A percentile compares a stretch with the other conserved stretches of the same genome.
These are phyloP conservation scores for Chrysemys picta DNA, from an alignment of 2,113 vertebrate species.

Conservation along the genomic window DNA sequence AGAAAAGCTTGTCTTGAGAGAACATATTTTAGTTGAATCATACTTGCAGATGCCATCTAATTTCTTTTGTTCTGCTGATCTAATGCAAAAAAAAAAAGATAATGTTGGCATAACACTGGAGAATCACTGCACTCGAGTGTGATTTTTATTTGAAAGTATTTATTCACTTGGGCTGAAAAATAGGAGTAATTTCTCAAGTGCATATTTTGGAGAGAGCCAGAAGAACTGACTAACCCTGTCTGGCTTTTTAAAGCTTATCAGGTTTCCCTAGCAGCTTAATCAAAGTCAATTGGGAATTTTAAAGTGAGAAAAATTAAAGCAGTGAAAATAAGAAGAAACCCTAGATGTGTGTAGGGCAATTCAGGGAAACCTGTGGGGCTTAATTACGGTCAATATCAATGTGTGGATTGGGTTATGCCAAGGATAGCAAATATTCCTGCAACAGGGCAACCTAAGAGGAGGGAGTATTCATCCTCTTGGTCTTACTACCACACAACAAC, in stretches of 20 bases:
- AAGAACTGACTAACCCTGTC: not conserved
- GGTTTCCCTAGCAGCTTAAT: not conserved
- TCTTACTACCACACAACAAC: not conserved
- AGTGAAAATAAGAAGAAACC: not conserved
- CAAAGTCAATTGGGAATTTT: not conserved
- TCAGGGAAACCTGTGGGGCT: not conserved
- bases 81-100: not conserved
- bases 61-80: not conserved
- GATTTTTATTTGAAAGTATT: not conserved
- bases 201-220: not conserved
- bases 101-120: not conserved
- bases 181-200: not conserved
- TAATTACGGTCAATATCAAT: fast-evolving
- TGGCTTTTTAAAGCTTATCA: not conserved
- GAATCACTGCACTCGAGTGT: not conserved
- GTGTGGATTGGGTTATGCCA: not conserved
- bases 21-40: not conserved
- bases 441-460: not conserved
- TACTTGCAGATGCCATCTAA: not conserved
- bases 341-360: not conserved
- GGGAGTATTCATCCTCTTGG: not conserved
- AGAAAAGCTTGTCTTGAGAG: not conserved
- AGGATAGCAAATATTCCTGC: not conserved
- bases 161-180: not conserved
- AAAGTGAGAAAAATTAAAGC: constrained; percentile 5